Evolutionary conservation across 1,140 invertebrate genomes (phyloP).

Genomic region (Drosophila kikkawai): DNA sequence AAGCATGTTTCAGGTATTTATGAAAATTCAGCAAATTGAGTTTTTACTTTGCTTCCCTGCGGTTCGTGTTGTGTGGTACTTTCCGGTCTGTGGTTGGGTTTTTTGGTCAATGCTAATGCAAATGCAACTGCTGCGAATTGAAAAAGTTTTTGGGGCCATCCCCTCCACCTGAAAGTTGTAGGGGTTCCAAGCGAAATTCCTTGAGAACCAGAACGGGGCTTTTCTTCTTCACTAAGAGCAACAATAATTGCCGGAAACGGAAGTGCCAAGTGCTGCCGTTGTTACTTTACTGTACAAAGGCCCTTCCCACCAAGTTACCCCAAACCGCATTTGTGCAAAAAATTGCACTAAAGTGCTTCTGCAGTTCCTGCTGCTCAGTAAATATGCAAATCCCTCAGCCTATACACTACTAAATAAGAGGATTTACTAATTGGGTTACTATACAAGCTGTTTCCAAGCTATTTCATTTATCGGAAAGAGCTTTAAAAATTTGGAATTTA

Average conservation of each 20-base stretch:
- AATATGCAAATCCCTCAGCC: conserved; percentile 48
- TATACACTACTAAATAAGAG: conserved; percentile 21
- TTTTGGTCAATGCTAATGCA: conserved; percentile 54
- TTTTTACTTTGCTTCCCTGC: conserved; percentile 31
- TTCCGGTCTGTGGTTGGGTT: conserved; percentile 8
- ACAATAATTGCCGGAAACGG: conserved; percentile 81
- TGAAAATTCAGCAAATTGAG: conserved; percentile 55
- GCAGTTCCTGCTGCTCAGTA: conserved; percentile 5
- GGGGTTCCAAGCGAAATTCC: conserved; percentile 17
- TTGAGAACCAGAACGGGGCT: conserved; percentile 24
- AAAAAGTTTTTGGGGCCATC: conserved; percentile 59
- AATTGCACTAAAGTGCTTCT: conserved; percentile 67
- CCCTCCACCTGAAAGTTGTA: conserved; percentile 26
- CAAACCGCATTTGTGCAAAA: conserved; percentile 44
- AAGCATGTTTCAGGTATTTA: conserved; percentile 44
- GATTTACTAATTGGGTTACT: not conserved
- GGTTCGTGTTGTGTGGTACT: conserved; percentile 27
- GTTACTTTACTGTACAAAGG: conserved; percentile 34
- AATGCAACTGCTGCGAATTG: conserved; percentile 69
- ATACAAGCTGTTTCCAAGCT: not conserved
- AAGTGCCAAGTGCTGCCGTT: conserved; percentile 78
- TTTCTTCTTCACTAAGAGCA: conserved; percentile 37
- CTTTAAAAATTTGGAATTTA: not conserved
- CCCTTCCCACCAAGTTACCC: not conserved
- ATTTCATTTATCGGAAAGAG: not conserved